Evolutionary conservation across 2,113 vertebrate genomes (phyloP).

Genomic region (Tretioscincus oriximinensis): DNA sequence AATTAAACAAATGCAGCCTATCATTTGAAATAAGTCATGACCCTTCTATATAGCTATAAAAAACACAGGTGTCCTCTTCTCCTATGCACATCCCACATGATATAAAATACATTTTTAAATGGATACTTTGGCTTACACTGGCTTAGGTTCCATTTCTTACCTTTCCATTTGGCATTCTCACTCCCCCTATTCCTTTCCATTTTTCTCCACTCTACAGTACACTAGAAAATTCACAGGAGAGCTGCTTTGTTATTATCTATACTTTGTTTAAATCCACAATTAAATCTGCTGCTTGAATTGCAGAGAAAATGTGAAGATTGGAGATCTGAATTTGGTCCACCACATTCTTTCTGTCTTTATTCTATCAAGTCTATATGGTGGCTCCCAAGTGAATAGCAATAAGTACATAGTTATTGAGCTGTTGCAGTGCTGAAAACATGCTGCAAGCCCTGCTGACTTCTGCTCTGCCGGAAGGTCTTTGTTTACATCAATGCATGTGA

Average conservation of each 20-base stretch:
- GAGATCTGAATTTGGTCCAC: slow-evolving; percentile 50
- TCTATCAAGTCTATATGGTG: slow-evolving; percentile 43
- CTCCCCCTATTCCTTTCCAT: slow-evolving; percentile 19
- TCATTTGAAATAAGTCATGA: too few species aligned
- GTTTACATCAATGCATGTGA: slow-evolving; percentile 57
- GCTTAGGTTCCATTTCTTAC: slow-evolving; percentile 22
- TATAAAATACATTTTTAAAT: background rate
- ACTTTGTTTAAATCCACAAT: slow-evolving; percentile 27
- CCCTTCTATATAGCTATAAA: too few species aligned
- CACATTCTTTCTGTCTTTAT: slow-evolving; percentile 33
- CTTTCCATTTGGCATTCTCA: slow-evolving; percentile 31
- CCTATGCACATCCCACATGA: background rate
- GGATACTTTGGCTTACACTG: slow-evolving; percentile 1
- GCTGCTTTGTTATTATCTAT: slow-evolving; percentile 49
- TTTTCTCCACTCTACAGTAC: slow-evolving; percentile 35
- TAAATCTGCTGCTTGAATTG: background rate
- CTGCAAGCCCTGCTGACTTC: slow-evolving; percentile 43
- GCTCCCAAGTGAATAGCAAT: slow-evolving; percentile 40
- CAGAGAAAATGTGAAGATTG: slow-evolving; percentile 14
- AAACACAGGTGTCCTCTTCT: too few species aligned
- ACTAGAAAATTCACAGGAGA: slow-evolving; percentile 33
- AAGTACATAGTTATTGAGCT: slow-evolving; percentile 58
- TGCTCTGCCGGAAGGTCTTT: slow-evolving; percentile 20
- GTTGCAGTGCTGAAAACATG: slow-evolving; percentile 47
- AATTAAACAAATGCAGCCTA: too few species aligned